phyloP scores from a whole-genome alignment of 2,888 invertebrate genomes.

The Cataglyphis altisquamis region DNA sequence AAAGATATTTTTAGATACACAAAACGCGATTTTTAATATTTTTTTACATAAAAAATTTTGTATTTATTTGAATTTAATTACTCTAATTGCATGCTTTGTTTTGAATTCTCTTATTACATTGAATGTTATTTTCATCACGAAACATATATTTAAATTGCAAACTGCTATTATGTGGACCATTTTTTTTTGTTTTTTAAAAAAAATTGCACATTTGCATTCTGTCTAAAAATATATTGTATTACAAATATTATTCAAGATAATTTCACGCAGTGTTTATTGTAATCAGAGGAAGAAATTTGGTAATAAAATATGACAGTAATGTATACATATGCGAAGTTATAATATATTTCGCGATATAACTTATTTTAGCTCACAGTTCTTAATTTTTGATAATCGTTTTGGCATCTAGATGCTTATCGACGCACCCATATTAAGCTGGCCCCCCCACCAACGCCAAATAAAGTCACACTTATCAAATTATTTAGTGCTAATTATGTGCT shows the following conservation, averaged over 20 bases:
- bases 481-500: no score
- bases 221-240: no score
- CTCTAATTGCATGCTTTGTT: neutral
- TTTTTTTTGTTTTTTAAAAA: neutral
- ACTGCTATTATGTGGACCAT: neutral
- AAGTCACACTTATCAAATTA: no score
- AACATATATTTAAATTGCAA: neutral
- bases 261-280: neutral
- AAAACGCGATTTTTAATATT: neutral
- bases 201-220: no score
- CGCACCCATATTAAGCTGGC: no score
- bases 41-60: neutral
- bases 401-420: constrained; percentile 5
- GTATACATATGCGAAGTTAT: neutral
- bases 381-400: constrained; percentile 32
- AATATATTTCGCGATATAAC: neutral
- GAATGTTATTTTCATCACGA: neutral
- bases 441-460: no score
- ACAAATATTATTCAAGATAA: neutral
- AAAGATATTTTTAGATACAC: neutral
- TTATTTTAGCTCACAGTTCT: neutral
- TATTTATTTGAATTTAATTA: neutral
- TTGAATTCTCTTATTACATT: neutral
- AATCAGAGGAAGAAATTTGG: neutral
- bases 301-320: neutral